Percentiles rank a stretch among this genome's conserved stretches.
Evolutionary conservation across 2,888 invertebrate species (phyloP).

Genomic region (Mechanitis messenoides): DNA sequence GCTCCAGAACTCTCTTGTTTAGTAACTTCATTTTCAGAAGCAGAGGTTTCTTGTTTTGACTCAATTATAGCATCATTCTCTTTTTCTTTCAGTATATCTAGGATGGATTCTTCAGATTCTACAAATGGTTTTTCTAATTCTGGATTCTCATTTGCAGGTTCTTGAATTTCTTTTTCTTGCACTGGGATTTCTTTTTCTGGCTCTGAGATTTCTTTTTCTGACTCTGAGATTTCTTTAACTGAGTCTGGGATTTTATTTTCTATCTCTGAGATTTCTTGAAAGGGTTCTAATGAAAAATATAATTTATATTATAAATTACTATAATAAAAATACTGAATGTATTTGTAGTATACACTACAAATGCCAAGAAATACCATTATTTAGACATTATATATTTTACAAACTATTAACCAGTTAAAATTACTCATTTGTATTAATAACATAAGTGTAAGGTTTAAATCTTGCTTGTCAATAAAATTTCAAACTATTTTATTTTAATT

Average conservation of each 20-base stretch:
- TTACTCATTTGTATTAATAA: no score
- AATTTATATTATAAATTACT: no score
- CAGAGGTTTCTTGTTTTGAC: not conserved
- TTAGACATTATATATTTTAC: no score
- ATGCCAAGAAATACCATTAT: no score
- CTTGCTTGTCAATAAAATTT: no score
- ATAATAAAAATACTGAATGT: no score
- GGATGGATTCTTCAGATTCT: conserved; percentile 1
- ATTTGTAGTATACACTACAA: no score
- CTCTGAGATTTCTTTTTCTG: conserved; percentile 2
- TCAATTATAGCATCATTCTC: not conserved
- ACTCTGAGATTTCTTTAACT: conserved; percentile 5
- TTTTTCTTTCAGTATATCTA: not conserved
- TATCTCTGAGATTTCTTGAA: no score
- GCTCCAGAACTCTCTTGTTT: not conserved
- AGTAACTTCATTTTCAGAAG: not conserved
- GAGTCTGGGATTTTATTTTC: not conserved
- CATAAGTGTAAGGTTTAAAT: no score
- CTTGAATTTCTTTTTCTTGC: conserved; percentile 6
- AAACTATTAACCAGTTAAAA: no score
- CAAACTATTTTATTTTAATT: no score
- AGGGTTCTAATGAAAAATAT: no score
- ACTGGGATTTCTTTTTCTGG: conserved; percentile 9
- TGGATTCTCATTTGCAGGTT: not conserved
- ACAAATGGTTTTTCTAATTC: conserved; percentile 5